Evolutionary conservation across 2,888 invertebrate genomes (phyloP).

Genomic region (Dione vanillae): DNA sequence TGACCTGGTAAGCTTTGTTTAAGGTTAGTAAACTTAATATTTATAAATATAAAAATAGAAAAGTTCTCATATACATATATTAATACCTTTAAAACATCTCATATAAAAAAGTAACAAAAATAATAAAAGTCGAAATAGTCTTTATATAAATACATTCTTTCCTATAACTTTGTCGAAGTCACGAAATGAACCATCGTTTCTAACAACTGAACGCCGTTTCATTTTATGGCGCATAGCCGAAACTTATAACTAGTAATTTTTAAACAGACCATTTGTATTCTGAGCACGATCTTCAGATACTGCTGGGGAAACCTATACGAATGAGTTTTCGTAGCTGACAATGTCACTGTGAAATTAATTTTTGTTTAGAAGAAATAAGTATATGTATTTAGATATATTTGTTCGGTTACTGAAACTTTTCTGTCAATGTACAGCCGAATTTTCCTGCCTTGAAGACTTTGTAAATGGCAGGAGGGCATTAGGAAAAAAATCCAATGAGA

Average conservation of each 20-base stretch:
- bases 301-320: not conserved
- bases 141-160: not conserved
- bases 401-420: no score
- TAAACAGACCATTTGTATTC: slow-evolving; percentile 14
- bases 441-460: no score
- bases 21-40: no score
- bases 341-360: slow-evolving; percentile 12
- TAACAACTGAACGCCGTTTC: slow-evolving; percentile 18
- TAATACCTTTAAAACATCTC: no score
- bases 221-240: slow-evolving; percentile 9
- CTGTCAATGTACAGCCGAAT: no score
- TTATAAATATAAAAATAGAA: no score
- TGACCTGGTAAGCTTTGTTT: no score
- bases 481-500: no score
- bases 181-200: slow-evolving; percentile 6
- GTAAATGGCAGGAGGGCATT: no score
- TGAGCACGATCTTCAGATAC: slow-evolving; percentile 20
- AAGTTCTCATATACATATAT: no score
- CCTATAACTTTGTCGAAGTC: not conserved
- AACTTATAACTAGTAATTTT: slow-evolving; percentile 18
- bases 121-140: not conserved
- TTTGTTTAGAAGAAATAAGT: not conserved
- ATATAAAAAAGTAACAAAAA: not conserved
- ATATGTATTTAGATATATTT: no score
- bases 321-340: slow-evolving; percentile 18